Evolutionary conservation across 2,888 invertebrate species (phyloP).

Genomic region (Megamerina dolium): DNA sequence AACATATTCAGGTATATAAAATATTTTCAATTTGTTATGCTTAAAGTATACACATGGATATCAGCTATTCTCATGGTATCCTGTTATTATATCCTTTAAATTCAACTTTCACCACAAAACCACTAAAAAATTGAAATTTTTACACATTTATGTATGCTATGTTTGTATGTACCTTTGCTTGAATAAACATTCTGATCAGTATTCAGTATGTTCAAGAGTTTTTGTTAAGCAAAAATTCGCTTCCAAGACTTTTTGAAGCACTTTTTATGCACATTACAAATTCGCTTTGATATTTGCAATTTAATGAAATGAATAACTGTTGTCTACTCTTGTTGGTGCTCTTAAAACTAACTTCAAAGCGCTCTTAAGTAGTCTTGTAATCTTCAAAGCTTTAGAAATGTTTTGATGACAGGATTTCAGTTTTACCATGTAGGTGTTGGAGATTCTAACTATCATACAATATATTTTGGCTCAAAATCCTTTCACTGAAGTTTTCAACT

Average conservation of each 20-base stretch:
- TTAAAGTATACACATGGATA: too few relatives aligned
- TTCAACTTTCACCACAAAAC: slow-evolving; percentile 33
- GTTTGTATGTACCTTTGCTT: too few relatives aligned
- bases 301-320: too few relatives aligned
- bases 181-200: slow-evolving; percentile 1
- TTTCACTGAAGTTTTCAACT: too few relatives aligned
- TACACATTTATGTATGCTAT: too few relatives aligned
- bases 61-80: slow-evolving; percentile 33
- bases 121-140: not conserved
- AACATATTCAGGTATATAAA: too few relatives aligned
- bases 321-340: slow-evolving; percentile 27
- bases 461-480: too few relatives aligned
- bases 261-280: too few relatives aligned
- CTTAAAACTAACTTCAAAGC: slow-evolving; percentile 36
- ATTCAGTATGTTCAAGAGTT: slow-evolving; percentile 1
- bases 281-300: too few relatives aligned
- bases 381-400: slow-evolving; percentile 48
- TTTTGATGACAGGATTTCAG: slow-evolving; percentile 41
- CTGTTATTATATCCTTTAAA: slow-evolving; percentile 45
- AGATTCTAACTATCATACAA: too few relatives aligned
- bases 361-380: slow-evolving; percentile 37
- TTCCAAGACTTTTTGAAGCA: slow-evolving; percentile 1
- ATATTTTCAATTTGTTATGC: too few relatives aligned
- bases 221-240: not conserved
- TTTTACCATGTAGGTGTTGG: slow-evolving; percentile 1